Conservation (phyloP, 2,113 vertebrate genomes). For the Meles meles region DNA sequence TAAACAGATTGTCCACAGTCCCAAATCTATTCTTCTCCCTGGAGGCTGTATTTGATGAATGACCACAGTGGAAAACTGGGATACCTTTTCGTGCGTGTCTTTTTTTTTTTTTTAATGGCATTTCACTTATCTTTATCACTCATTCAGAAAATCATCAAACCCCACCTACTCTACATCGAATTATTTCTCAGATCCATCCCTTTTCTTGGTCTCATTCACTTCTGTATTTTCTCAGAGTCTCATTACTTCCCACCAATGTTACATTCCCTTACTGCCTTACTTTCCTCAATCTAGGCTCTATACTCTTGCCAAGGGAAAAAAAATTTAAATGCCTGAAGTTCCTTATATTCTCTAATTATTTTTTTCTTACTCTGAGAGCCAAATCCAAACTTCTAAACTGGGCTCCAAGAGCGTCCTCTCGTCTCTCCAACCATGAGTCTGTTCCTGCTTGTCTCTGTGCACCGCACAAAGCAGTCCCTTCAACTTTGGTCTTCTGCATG, state of each 20-base stretch:
- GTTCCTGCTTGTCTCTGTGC: rapidly evolving
- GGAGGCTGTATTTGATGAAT: neutral
- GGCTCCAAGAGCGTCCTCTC: neutral
- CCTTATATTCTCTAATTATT: neutral
- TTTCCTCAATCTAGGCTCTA: neutral
- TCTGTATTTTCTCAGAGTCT: neutral
- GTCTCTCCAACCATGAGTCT: neutral
- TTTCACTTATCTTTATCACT: neutral
- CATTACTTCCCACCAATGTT: too few species aligned
- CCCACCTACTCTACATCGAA: neutral
- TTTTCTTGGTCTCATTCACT: neutral
- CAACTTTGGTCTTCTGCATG: neutral
- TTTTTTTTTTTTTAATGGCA: neutral
- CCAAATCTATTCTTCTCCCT: neutral
- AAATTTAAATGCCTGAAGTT: neutral
- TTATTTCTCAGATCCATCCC: neutral
- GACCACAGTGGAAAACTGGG: neutral
- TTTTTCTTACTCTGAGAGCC: neutral
- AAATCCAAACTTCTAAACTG: neutral
- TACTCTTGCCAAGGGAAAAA: neutral
- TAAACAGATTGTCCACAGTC: rapidly evolving
- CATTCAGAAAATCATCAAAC: neutral
- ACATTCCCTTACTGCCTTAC: neutral
- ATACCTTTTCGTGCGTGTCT: neutral
- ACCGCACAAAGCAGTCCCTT: neutral